Evolutionary conservation across 2,888 invertebrate genomes (phyloP).

Genomic region (Campoplex nolae): DNA sequence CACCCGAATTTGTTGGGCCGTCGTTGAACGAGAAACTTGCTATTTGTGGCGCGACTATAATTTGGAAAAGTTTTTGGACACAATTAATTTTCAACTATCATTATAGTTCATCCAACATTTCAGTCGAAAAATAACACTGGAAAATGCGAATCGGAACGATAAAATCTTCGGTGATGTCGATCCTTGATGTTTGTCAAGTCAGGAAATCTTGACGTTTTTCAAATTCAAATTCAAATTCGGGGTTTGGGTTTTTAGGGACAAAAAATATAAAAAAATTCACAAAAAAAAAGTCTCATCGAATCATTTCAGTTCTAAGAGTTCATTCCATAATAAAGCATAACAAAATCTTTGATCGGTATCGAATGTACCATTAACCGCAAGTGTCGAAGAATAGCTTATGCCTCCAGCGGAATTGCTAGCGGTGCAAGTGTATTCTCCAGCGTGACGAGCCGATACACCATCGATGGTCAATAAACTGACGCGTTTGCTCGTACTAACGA

Average conservation of each 20-base stretch:
- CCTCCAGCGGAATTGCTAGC: slow-evolving; percentile 89
- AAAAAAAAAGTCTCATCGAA: slow-evolving; percentile 29
- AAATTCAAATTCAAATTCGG: neutral
- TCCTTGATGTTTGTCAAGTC: neutral
- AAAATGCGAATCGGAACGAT: neutral
- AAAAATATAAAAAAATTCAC: neutral
- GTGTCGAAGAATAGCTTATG: slow-evolving; percentile 87
- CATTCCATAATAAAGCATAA: slow-evolving; percentile 27
- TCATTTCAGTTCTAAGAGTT: neutral
- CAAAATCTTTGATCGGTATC: slow-evolving; percentile 35
- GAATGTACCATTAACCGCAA: slow-evolving; percentile 88
- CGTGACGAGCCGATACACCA: slow-evolving; percentile 88
- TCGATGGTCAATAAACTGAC: slow-evolving; percentile 89
- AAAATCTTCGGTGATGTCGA: slow-evolving; percentile 16
- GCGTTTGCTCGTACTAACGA: slow-evolving; percentile 80
- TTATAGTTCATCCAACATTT: neutral
- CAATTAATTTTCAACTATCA: neutral
- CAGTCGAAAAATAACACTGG: neutral
- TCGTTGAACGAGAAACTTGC: slow-evolving; percentile 87
- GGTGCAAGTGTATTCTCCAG: slow-evolving; percentile 89
- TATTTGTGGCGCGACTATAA: slow-evolving; percentile 86
- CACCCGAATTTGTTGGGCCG: slow-evolving; percentile 88
- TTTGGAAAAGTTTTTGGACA: slow-evolving; percentile 3
- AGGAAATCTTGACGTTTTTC: neutral
- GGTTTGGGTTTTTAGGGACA: neutral